Percentiles rank a stretch among this genome's conserved stretches.
phyloP scores from a whole-genome alignment of 2,888 invertebrate species.

The Sepioteuthis lessoniana region DNA sequence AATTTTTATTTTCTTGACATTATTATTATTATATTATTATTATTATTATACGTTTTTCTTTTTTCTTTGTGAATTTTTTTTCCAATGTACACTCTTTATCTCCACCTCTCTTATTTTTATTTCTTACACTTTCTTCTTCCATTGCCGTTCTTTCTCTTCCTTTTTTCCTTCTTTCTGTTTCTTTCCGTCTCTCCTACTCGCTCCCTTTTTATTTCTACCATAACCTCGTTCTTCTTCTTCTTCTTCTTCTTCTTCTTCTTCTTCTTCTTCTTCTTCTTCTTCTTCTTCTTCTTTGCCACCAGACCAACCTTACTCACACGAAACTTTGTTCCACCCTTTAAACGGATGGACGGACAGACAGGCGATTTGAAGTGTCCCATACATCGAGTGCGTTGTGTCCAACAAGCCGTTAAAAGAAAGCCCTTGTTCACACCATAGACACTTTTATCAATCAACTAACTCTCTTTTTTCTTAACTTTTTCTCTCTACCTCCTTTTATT shows the following conservation, averaged over 20 bases:
- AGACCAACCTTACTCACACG: neutral
- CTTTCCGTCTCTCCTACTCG: too few relatives aligned
- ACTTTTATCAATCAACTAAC: neutral
- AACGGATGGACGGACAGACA: slow-evolving; percentile 7
- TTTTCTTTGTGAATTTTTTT: too few relatives aligned
- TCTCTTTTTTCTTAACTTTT: neutral
- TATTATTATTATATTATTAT: too few relatives aligned
- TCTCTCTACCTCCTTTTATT: neutral
- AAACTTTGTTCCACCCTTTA: neutral
- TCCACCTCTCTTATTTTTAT: too few relatives aligned
- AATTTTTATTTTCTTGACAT: too few relatives aligned
- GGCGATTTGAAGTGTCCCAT: slow-evolving; percentile 33
- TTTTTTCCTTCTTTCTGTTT: too few relatives aligned
- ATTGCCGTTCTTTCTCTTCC: too few relatives aligned
- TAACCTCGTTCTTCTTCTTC: neutral
- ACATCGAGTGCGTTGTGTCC: slow-evolving; percentile 8
- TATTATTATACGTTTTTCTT: too few relatives aligned
- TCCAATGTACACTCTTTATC: too few relatives aligned
- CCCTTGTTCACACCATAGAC: neutral
- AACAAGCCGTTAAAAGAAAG: slow-evolving; percentile 15
- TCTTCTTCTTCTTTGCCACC: neutral
- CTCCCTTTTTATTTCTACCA: rapidly evolving
- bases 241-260: neutral
- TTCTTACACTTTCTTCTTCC: too few relatives aligned
- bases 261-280: neutral